A percentile compares a stretch with the other conserved stretches of the same genome.
Evolutionary conservation across 2,113 vertebrate species (phyloP).

Genomic region (Cettia cetti): DNA sequence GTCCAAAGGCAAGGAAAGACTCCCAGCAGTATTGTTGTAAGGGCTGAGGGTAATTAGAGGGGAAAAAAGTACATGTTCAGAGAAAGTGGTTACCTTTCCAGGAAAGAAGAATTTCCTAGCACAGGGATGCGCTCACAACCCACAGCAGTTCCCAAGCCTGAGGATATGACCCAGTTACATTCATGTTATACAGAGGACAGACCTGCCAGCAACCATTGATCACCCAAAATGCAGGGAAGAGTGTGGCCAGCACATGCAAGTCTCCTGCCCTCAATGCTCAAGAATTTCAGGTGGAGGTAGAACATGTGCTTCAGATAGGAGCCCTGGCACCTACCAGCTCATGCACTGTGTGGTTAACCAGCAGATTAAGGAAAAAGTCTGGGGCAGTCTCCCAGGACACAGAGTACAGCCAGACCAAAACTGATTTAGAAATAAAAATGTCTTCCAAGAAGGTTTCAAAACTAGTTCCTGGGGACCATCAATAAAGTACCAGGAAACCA

Average conservation of each 20-base stretch:
- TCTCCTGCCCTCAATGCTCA: neutral
- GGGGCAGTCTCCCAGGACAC: neutral
- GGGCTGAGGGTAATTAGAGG: neutral
- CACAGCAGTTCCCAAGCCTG: neutral
- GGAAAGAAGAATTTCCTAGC: neutral
- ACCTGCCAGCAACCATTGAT: rapidly evolving
- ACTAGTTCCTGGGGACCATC: neutral
- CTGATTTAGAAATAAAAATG: neutral
- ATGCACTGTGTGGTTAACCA: neutral
- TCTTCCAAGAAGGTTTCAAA: conserved; percentile 9
- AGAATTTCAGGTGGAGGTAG: neutral
- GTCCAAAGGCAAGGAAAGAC: conserved; percentile 14
- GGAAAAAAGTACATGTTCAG: neutral
- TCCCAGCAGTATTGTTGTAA: neutral
- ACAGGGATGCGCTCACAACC: neutral
- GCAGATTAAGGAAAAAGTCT: neutral
- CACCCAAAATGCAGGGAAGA: neutral
- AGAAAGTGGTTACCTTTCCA: neutral
- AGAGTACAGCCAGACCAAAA: neutral
- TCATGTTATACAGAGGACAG: neutral
- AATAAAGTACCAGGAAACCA: neutral
- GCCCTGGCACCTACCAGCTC: neutral
- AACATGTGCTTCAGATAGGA: neutral
- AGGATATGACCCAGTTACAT: neutral
- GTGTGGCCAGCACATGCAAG: rapidly evolving